Evolutionary conservation across 2,888 invertebrate species (phyloP).

Genomic region (Eupithecia centaureata): DNA sequence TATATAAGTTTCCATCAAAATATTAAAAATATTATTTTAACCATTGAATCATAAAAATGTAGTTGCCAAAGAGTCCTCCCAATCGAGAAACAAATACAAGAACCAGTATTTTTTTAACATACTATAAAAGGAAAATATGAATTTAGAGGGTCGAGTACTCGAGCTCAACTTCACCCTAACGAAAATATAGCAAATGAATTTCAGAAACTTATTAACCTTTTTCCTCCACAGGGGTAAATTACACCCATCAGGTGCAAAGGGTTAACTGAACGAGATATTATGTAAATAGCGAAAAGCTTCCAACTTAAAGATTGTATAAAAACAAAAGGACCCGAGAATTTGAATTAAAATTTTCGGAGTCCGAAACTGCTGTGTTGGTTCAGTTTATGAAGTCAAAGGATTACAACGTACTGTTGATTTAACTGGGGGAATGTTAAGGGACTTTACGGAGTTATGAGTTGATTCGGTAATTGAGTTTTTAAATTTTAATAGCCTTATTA

Average conservation of each 20-base stretch:
- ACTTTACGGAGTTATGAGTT: slow-evolving; percentile 40
- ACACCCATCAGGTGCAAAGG: slow-evolving; percentile 16
- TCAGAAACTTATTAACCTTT: slow-evolving; percentile 17
- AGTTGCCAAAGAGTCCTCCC: background rate
- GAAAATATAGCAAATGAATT: slow-evolving; percentile 13
- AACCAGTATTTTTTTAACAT: background rate
- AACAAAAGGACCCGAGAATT: slow-evolving; percentile 47
- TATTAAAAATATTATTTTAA: background rate
- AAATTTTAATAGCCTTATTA: too few relatives aligned
- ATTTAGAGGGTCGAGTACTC: slow-evolving; percentile 2
- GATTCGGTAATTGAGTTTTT: slow-evolving; percentile 35
- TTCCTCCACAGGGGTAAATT: slow-evolving; percentile 12
- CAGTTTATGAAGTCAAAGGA: slow-evolving; percentile 58
- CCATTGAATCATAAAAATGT: background rate
- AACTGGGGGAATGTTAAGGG: slow-evolving; percentile 45
- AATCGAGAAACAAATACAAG: background rate
- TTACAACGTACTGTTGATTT: slow-evolving; percentile 48
- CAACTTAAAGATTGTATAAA: slow-evolving; percentile 41
- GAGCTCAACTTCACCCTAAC: background rate
- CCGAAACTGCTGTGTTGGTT: slow-evolving; percentile 53
- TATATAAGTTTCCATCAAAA: background rate
- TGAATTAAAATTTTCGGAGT: slow-evolving; percentile 56
- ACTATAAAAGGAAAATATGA: slow-evolving; percentile 1
- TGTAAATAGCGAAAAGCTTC: slow-evolving; percentile 41
- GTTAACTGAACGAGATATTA: slow-evolving; percentile 32